A percentile compares a stretch with the other conserved stretches of the same genome.
Evolutionary conservation across 2,797 vertebrate species (phyloP).

Genomic region (Chelonia mydas): DNA sequence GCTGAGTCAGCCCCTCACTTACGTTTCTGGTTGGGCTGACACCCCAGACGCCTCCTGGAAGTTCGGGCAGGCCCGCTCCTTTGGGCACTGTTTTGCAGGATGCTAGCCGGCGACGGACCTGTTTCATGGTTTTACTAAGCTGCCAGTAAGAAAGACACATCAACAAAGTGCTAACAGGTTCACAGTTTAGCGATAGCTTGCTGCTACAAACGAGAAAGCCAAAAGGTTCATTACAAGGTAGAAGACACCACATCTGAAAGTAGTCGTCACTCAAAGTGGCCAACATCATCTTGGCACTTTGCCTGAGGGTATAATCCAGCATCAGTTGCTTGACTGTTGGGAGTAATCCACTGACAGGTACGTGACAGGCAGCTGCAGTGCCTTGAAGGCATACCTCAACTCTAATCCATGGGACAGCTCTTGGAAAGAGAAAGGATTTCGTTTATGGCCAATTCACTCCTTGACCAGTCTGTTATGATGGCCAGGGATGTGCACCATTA

Average conservation of each 20-base stretch:
- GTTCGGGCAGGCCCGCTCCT: constrained; percentile 60
- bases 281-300: background rate
- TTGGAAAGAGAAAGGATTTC: background rate
- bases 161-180: background rate
- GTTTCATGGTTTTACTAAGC: constrained; percentile 83
- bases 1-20: constrained; percentile 59
- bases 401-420: background rate
- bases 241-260: background rate
- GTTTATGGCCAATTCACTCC: background rate
- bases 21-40: constrained; percentile 80
- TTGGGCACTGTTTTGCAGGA: constrained; percentile 79
- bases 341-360: background rate
- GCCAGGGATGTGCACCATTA: too few species aligned
- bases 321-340: fast-evolving
- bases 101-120: constrained; percentile 87
- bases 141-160: constrained; percentile 62
- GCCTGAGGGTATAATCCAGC: fast-evolving
- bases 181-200: background rate
- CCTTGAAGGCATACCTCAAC: background rate
- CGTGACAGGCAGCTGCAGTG: background rate
- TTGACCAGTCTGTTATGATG: background rate
- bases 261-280: background rate
- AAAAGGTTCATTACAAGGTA: constrained; percentile 16
- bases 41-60: constrained; percentile 81
- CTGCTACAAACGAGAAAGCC: background rate